Conservation (phyloP, 2,888 invertebrate species). For the Eupithecia exiguata region DNA sequence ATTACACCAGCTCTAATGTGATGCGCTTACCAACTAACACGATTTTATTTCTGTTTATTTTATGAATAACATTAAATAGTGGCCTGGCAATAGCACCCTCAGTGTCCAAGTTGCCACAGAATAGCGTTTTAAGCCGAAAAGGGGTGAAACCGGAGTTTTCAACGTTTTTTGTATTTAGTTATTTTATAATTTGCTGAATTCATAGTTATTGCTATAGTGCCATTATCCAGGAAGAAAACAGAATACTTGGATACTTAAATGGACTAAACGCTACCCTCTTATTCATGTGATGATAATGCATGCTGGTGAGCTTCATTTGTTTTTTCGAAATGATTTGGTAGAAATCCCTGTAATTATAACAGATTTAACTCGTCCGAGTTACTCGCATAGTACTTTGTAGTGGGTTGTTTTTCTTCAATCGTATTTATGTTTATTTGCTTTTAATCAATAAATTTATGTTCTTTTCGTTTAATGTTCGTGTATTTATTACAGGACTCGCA, state of each 20-base stretch:
- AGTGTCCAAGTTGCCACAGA: background rate
- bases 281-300: background rate
- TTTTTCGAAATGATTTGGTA: slow-evolving; percentile 3
- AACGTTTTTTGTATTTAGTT: background rate
- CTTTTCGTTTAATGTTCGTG: background rate
- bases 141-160: background rate
- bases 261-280: background rate
- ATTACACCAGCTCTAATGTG: background rate
- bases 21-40: background rate
- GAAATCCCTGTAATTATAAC: no score
- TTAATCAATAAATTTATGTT: background rate
- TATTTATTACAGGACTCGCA: slow-evolving; percentile 85
- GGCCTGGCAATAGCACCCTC: background rate
- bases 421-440: background rate
- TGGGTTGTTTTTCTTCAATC: background rate
- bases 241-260: background rate
- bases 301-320: slow-evolving; percentile 4
- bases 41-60: background rate
- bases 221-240: slow-evolving; percentile 1
- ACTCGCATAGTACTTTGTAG: background rate
- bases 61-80: background rate
- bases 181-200: slow-evolving; percentile 2
- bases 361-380: no score
- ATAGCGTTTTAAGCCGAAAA: background rate
- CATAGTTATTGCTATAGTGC: background rate